Evolutionary conservation across 2,113 vertebrate species (phyloP).

Genomic region (Heterotilapia buettikoferi): DNA sequence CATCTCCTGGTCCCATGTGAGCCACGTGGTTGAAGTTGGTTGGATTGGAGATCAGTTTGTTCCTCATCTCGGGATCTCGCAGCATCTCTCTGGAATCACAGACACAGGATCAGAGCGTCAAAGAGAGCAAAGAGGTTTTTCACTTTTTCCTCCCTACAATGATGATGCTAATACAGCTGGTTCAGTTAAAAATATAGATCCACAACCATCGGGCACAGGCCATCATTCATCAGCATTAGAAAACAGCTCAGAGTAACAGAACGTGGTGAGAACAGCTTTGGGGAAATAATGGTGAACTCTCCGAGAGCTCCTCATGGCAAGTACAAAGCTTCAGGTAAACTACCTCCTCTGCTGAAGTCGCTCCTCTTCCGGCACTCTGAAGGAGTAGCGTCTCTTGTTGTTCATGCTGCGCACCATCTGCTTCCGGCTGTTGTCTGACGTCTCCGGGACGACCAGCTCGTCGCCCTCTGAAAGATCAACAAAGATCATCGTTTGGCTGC

Average conservation of each 20-base stretch:
- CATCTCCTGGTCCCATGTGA: constrained; percentile 98
- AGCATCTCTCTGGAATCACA: constrained; percentile 90
- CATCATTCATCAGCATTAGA: background rate
- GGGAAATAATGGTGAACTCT: background rate
- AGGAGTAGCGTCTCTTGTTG: constrained; percentile 96
- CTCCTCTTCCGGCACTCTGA: constrained; percentile 94
- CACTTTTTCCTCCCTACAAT: background rate
- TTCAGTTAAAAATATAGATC: background rate
- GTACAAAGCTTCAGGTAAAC: background rate
- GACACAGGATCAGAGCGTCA: background rate
- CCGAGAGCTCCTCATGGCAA: background rate
- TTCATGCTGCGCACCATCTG: constrained; percentile 97
- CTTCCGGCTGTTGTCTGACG: constrained; percentile 95
- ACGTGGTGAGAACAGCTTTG: background rate
- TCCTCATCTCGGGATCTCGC: constrained; percentile 97
- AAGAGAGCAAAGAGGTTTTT: rapidly evolving
- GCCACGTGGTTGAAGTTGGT: constrained; percentile 99
- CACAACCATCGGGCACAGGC: background rate
- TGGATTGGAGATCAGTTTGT: constrained; percentile 98
- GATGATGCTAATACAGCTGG: background rate
- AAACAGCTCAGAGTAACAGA: background rate
- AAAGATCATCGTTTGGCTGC: background rate
- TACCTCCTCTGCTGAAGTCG: constrained; percentile 92
- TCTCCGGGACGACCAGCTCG: constrained; percentile 94
- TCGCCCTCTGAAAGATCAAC: constrained; percentile 83